Evolutionary conservation across 2,113 vertebrate genomes (phyloP), one percentile per base, ranked within the genome.

Genomic region (Neodontobutis hainanensis): DNA sequence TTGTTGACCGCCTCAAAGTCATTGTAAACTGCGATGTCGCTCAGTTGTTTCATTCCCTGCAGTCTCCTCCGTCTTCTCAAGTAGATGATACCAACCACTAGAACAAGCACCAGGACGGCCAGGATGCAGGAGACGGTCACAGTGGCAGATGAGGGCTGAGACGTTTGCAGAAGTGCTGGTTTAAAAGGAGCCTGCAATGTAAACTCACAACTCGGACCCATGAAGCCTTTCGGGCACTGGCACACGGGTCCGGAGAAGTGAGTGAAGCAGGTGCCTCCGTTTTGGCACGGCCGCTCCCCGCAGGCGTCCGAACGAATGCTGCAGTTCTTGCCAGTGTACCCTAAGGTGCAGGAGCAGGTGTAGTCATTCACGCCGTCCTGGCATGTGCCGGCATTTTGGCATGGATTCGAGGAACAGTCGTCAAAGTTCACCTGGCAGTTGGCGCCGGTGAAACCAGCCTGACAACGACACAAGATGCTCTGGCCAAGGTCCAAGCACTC

Each of bases 401-500:
- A 99, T 6, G 96, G 97, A 40, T 84, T 93, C 15, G 94, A 94
- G 73, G 95, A 94, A 4, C 97, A 99, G 78, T 96, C 92, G 3
- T 94, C 96, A 52, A 96, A 86, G 85, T 96, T 94, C 5, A 94
- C 90, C 63, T 96, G 94, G 15, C 97, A 99, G 86, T 96, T 94
- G n/a, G 94, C 73, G 0, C 97, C 96, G 0, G 94, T 94, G 67
- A 93, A 99, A 61, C 95, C 96, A 0, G 93, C 91, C 70, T 90
- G 94, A 77, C 97, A 99, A 0, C 94, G 92, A 19, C 97, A 99
- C 0, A 97, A 91, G 4, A 96, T 95, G 58, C 96, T 97, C 75
- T 96, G 95, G 48, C 97, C 96, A 0, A 97, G 96, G 74, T 99
- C 98, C 88, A 95, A 93, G 77, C 97, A 99, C 0, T 96, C 96